Evolutionary conservation across 2,113 vertebrate genomes (phyloP).

Genomic region (Dipodomys ordii): DNA sequence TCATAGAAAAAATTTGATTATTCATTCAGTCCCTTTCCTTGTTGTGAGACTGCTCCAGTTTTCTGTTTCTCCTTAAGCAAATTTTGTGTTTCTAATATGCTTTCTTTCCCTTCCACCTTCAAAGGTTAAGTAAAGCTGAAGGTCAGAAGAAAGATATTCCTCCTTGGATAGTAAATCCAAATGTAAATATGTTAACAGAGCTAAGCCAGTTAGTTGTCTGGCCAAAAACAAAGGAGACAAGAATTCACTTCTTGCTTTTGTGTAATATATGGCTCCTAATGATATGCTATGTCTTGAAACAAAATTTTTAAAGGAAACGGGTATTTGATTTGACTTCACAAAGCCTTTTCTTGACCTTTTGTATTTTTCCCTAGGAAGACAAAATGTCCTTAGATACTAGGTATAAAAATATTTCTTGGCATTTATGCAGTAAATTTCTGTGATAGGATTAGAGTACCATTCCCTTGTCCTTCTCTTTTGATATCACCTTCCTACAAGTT

Average conservation of each 20-base stretch:
- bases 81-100: background rate
- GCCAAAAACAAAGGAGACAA: background rate
- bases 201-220: background rate
- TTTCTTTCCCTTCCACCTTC: slow-evolving; percentile 19
- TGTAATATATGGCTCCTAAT: background rate
- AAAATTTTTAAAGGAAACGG: background rate
- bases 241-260: background rate
- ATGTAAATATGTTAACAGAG: slow-evolving; percentile 2
- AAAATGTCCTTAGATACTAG: background rate
- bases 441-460: background rate
- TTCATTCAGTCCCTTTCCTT: slow-evolving; percentile 4
- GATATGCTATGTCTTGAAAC: background rate
- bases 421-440: background rate
- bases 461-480: background rate
- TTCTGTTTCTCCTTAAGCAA: background rate
- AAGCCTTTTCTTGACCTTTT: background rate
- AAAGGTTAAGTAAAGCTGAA: slow-evolving; percentile 40
- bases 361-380: background rate
- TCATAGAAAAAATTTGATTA: background rate
- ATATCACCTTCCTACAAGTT: background rate
- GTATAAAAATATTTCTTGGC: background rate
- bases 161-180: slow-evolving; percentile 18
- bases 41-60: background rate
- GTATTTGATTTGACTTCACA: background rate
- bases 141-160: background rate